Base-by-base conservation (phyloP, 2,888 invertebrate species). In the Chrysina gloriosa region DNA sequence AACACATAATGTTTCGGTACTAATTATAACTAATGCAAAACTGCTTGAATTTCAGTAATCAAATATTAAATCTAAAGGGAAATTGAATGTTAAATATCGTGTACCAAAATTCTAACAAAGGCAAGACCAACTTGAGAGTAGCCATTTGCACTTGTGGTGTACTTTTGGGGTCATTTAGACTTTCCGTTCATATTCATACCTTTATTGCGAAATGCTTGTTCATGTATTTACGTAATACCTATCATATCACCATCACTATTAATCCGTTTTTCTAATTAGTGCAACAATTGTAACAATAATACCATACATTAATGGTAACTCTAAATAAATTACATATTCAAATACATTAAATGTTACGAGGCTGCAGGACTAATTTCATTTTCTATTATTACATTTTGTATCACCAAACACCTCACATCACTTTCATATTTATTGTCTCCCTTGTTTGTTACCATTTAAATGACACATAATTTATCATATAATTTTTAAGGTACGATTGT, bases 301-400 rank as follows among this genome's bases (percentile, higher is more conserved):
- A n/a, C n/a, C n/a, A n/a, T n/a, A n/a, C n/a, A n/a, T n/a, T n/a
- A n/a, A n/a, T n/a, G n/a, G n/a, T n/a, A n/a, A n/a, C n/a, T n/a
- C n/a, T n/a, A n/a, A n/a, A n/a, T n/a, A n/a, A n/a, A n/a, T n/a
- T n/a, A n/a, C 29, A 47, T 9, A 6, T 34, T 42, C 29, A 11
- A 61, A 19, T 27, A 27, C 11, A 39, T 61, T 42, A 45, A 61
- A 45, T 61, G 58, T 61, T 61, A 61, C 58, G 42, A 27, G 42
- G 58, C 42, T 61, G 58, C 58, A 61, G 58, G 42, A 42, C 25
- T 61, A 61, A 61, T 45, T 42, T 42, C 27, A 16, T 42, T 11
- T 39, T 25, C 29, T 45, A 42, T 61, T n/a, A 39, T 16, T 42
- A 25, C 58, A 61, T 61, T 61, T 42, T 61, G 27, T 16, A 42